phyloP scores from a whole-genome alignment of 1,140 invertebrate genomes.

The Drosophila nannoptera region DNA sequence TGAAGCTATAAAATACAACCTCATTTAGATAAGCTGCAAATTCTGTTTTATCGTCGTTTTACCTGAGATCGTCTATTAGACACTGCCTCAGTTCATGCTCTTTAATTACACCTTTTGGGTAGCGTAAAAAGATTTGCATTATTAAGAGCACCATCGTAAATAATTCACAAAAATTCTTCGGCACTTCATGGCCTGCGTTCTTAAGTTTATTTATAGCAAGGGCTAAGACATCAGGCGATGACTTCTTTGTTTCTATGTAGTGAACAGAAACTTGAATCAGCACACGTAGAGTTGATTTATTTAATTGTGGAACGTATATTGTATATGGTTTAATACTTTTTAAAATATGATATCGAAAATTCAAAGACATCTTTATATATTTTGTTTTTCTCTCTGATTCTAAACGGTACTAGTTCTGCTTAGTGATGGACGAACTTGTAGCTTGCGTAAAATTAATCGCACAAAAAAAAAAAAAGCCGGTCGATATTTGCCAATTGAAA shows the following conservation, averaged over 20 bases:
- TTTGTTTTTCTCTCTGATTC: neutral
- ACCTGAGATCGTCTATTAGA: constrained; percentile 69
- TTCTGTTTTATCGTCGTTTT: constrained; percentile 2
- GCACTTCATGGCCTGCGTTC: constrained; percentile 70
- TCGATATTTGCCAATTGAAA: neutral
- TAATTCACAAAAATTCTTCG: constrained; percentile 75
- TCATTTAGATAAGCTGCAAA: constrained; percentile 2
- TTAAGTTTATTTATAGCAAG: constrained; percentile 76
- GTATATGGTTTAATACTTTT: constrained; percentile 58
- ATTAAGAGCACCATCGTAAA: constrained; percentile 72
- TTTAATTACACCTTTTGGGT: constrained; percentile 70
- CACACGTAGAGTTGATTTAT: constrained; percentile 68
- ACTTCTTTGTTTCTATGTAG: constrained; percentile 74
- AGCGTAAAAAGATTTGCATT: constrained; percentile 76
- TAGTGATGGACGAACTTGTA: constrained; percentile 13
- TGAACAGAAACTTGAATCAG: constrained; percentile 78
- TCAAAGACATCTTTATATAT: constrained; percentile 49
- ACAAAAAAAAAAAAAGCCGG: too few relatives aligned
- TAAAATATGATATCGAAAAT: constrained; percentile 60
- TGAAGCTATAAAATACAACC: constrained; percentile 44
- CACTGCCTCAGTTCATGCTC: constrained; percentile 69
- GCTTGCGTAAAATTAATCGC: constrained; percentile 22
- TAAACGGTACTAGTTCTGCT: constrained; percentile 11
- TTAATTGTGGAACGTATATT: constrained; percentile 57
- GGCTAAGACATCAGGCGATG: constrained; percentile 70